phyloP scores from a whole-genome alignment of 2,113 vertebrate species.

The Eolophus roseicapilla region DNA sequence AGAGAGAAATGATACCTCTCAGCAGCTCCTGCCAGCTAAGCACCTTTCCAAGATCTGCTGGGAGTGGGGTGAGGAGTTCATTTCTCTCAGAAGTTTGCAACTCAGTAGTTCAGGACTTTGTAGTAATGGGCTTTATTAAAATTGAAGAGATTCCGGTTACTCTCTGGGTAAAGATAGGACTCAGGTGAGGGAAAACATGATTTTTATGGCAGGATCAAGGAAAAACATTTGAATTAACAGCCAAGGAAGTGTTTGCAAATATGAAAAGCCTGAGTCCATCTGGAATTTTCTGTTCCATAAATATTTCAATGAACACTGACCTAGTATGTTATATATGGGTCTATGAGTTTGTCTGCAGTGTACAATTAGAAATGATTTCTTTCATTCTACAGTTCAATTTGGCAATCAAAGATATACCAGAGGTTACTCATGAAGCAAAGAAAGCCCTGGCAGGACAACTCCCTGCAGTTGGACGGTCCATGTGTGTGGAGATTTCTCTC shows the following conservation, averaged over 20 bases:
- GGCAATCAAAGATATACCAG: slow-evolving; percentile 98
- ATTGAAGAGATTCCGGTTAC: neutral
- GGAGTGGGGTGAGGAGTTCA: neutral
- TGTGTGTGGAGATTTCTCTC: slow-evolving; percentile 98
- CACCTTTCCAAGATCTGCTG: neutral
- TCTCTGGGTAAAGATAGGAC: neutral
- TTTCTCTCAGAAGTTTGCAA: neutral
- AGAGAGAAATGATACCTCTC: neutral
- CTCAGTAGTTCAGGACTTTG: neutral
- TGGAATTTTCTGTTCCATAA: slow-evolving; percentile 32
- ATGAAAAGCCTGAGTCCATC: neutral
- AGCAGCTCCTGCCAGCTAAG: neutral
- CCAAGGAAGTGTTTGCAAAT: neutral
- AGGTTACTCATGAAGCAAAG: slow-evolving; percentile 99
- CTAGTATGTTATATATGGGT: neutral
- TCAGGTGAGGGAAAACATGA: neutral
- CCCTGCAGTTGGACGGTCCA: slow-evolving; percentile 91
- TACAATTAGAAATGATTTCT: neutral
- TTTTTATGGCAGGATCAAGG: neutral
- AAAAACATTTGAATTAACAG: neutral
- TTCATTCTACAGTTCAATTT: slow-evolving; percentile 89
- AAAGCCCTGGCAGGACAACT: slow-evolving; percentile 95
- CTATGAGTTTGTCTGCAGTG: neutral
- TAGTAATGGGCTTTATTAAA: neutral
- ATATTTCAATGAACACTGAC: neutral